phyloP scores from a whole-genome alignment of 1,140 invertebrate genomes.

The Aphelinus atriplicis region DNA sequence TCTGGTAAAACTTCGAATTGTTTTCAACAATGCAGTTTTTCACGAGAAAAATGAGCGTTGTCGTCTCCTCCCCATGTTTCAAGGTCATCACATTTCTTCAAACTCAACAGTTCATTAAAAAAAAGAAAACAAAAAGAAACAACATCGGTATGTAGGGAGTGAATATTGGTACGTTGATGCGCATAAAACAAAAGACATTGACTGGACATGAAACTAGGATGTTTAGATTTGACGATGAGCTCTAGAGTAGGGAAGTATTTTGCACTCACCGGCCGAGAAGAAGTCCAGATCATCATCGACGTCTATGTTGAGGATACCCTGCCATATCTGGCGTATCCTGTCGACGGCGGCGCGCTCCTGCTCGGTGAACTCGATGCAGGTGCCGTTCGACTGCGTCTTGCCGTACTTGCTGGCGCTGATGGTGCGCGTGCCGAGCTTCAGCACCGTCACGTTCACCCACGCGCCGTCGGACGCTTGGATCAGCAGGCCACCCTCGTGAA shows the following conservation, averaged over 20 bases:
- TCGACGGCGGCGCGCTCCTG: constrained; percentile 78
- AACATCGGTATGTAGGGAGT: too few species aligned
- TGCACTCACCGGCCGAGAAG: constrained; percentile 76
- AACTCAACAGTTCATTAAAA: neutral
- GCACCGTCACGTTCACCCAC: constrained; percentile 79
- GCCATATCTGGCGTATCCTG: constrained; percentile 79
- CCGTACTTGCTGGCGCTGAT: constrained; percentile 86
- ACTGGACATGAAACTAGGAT: too few species aligned
- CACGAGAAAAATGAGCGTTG: too few species aligned
- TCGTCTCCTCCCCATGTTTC: too few species aligned
- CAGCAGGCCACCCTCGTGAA: constrained; percentile 84
- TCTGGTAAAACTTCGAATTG: too few species aligned
- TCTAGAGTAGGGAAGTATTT: too few species aligned
- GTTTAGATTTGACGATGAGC: too few species aligned
- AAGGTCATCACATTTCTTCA: too few species aligned
- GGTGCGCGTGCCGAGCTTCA: constrained; percentile 82
- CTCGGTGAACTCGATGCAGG: constrained; percentile 77
- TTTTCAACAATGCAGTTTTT: too few species aligned
- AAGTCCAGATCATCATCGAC: constrained; percentile 88
- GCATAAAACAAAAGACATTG: too few species aligned
- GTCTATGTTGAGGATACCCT: constrained; percentile 81
- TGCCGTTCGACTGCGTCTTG: constrained; percentile 62
- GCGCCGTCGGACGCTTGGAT: constrained; percentile 80
- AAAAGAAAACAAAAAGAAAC: neutral
- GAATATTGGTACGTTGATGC: too few species aligned